These are phyloP conservation scores for Heteractis magnifica DNA, from an alignment of 92 coral and sea anemone species.

Conservation along the genomic window DNA sequence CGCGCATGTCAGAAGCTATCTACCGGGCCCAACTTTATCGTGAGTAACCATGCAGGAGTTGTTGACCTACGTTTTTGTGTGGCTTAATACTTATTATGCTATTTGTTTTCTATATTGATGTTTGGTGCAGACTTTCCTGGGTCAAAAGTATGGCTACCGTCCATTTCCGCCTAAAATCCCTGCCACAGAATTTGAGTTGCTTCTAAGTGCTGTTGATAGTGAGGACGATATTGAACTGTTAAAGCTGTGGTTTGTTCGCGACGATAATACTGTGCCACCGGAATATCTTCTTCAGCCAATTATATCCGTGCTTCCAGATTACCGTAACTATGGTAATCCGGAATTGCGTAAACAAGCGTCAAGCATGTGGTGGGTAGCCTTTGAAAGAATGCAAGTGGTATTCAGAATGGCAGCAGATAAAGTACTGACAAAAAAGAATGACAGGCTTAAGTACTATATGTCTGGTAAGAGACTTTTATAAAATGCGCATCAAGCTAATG, in stretches of 20 bases:
- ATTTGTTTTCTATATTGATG: background rate
- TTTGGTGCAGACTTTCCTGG: constrained; percentile 79
- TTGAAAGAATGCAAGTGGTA: constrained; percentile 92
- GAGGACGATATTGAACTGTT: constrained; percentile 65
- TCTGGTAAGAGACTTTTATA: constrained; percentile 60
- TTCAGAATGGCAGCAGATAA: constrained; percentile 80
- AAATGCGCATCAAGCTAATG: background rate
- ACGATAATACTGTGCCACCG: constrained; percentile 90
- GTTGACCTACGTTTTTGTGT: background rate
- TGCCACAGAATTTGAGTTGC: constrained; percentile 74
- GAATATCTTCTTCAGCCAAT: constrained; percentile 87
- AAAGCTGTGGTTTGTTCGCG: constrained; percentile 76
- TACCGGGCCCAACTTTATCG: constrained; percentile 93
- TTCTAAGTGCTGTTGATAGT: constrained; percentile 60
- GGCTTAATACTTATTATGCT: too few species aligned
- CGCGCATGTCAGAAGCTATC: constrained; percentile 91
- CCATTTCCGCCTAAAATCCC: constrained; percentile 88
- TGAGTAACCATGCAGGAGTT: constrained; percentile 25
- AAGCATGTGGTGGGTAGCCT: constrained; percentile 88
- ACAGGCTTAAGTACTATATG: constrained; percentile 79
- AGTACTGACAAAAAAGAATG: constrained; percentile 52
- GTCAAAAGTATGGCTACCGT: constrained; percentile 98
- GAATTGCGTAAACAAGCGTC: constrained; percentile 89
- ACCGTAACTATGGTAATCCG: constrained; percentile 73
- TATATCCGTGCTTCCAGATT: constrained; percentile 80